Evolutionary conservation across 2,113 vertebrate species (phyloP).

Genomic region (Furnarius figulus): DNA sequence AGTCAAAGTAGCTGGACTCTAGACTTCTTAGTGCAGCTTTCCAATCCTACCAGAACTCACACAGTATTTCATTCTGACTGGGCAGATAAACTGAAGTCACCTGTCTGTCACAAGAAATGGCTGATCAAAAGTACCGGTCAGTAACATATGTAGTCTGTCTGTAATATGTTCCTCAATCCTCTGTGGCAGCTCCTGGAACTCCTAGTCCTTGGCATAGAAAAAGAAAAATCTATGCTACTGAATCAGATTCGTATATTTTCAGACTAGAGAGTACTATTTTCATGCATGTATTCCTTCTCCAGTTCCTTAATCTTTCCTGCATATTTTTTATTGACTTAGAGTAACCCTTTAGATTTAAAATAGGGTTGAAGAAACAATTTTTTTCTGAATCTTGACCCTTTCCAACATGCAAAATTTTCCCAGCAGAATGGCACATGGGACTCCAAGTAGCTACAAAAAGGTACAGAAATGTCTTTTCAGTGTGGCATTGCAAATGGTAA

Average conservation of each 20-base stretch:
- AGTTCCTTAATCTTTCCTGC: neutral
- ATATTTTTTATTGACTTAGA: neutral
- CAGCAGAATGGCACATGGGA: neutral
- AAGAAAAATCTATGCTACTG: neutral
- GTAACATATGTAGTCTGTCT: neutral
- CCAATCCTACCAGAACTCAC: neutral
- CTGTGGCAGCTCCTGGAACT: neutral
- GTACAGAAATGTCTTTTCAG: neutral
- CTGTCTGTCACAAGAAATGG: neutral
- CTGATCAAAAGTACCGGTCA: neutral
- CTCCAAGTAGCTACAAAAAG: neutral
- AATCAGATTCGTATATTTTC: neutral
- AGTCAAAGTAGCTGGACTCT: neutral
- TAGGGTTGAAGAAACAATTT: neutral
- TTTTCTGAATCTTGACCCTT: neutral
- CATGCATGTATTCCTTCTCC: neutral
- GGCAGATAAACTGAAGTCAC: neutral
- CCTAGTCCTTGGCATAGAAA: neutral
- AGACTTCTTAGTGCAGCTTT: neutral
- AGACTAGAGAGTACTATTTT: neutral
- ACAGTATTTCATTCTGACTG: neutral
- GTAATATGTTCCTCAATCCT: neutral
- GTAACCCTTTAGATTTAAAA: neutral
- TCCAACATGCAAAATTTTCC: neutral
- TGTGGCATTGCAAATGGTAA: neutral